These are phyloP conservation scores for Pantherophis vulpinus DNA, from an alignment of 2,797 vertebrate genomes.

Conservation along the genomic window DNA sequence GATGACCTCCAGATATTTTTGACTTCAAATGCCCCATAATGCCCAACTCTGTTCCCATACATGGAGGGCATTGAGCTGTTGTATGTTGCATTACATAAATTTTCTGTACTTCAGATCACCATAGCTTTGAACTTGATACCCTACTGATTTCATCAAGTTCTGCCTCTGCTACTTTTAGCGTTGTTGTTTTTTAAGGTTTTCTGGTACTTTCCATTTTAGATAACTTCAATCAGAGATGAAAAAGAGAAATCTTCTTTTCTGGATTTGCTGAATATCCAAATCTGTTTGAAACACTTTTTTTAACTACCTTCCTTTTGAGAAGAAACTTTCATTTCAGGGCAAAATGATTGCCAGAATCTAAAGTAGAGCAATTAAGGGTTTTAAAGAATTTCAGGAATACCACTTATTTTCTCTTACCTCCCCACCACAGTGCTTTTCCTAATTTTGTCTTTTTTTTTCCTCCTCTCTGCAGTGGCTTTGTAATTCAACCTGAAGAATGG, in stretches of 20 bases:
- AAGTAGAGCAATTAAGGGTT: neutral
- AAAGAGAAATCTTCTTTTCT: neutral
- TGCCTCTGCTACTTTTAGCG: neutral
- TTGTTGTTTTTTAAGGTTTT: too few relatives aligned
- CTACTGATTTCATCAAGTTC: neutral
- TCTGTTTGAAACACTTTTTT: neutral
- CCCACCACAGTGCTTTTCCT: neutral
- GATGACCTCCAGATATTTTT: neutral
- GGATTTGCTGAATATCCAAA: neutral
- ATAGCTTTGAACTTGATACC: neutral
- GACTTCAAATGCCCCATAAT: neutral
- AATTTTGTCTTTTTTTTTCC: constrained; percentile 24
- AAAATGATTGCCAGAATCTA: neutral
- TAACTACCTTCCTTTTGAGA: neutral
- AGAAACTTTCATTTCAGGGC: neutral
- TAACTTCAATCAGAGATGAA: neutral
- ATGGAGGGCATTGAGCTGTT: neutral
- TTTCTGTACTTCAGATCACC: neutral
- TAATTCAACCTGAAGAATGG: constrained; percentile 50
- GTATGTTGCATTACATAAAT: neutral
- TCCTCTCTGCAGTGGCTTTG: constrained; percentile 55
- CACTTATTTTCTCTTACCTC: neutral
- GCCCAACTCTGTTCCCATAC: neutral
- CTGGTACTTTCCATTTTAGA: neutral
- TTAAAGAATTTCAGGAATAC: neutral